Percentiles rank a stretch among this genome's conserved stretches.
Conservation (phyloP, 2,113 vertebrate genomes). For the Takifugu bimaculatus region DNA sequence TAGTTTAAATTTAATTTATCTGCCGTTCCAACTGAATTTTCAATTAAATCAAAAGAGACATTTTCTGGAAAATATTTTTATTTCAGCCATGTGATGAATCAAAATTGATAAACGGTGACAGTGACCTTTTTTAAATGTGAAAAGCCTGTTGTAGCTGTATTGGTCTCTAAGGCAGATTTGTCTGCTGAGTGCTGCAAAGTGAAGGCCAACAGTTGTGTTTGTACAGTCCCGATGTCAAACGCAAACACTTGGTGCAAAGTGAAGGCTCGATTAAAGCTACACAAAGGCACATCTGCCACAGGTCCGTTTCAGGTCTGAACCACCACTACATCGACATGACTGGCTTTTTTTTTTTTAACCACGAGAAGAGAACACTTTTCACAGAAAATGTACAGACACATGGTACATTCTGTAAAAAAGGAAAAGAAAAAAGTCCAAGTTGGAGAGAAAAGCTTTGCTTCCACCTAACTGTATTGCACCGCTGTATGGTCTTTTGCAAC, state of each 20-base stretch:
- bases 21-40: not conserved
- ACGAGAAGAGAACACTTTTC: not conserved
- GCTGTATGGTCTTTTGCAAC: not conserved
- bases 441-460: too few species aligned
- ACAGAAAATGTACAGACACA: slow-evolving; percentile 23
- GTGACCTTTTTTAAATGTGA: slow-evolving; percentile 14
- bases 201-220: slow-evolving; percentile 21
- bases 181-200: slow-evolving; percentile 16
- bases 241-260: slow-evolving; percentile 24
- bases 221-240: slow-evolving; percentile 31
- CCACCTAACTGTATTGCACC: too few species aligned
- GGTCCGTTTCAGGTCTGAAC: slow-evolving; percentile 13
- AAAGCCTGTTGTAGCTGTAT: slow-evolving; percentile 13
- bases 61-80: slow-evolving; percentile 56
- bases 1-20: not conserved
- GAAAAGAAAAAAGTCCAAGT: too few species aligned
- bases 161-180: slow-evolving; percentile 37
- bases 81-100: slow-evolving; percentile 12
- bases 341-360: slow-evolving; percentile 1
- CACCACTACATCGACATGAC: slow-evolving; percentile 18
- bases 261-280: slow-evolving; percentile 14
- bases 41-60: slow-evolving; percentile 21
- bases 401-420: slow-evolving; percentile 36
- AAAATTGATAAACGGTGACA: slow-evolving; percentile 3
- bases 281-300: slow-evolving; percentile 41